Conservation (phyloP, 2,888 invertebrate species). For the Ryuthela nishihirai region DNA sequence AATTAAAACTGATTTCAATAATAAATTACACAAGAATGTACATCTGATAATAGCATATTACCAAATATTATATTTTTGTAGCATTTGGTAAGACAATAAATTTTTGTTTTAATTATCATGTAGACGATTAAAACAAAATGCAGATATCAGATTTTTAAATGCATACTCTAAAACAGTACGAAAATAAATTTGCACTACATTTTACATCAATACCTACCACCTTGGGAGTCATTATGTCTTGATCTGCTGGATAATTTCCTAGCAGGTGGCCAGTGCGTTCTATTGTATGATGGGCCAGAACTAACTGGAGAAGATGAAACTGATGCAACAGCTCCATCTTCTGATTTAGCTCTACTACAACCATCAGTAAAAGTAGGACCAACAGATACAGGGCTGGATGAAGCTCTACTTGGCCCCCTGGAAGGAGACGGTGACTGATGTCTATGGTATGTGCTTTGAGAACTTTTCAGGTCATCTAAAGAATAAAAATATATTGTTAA, state of each 20-base stretch:
- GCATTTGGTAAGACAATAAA: too few relatives aligned
- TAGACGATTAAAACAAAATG: too few relatives aligned
- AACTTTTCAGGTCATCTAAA: slow-evolving; percentile 34
- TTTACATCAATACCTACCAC: too few relatives aligned
- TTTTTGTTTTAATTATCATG: too few relatives aligned
- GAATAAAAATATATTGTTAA: background rate
- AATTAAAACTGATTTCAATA: too few relatives aligned
- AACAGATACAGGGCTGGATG: slow-evolving; percentile 35
- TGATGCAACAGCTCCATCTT: slow-evolving; percentile 25
- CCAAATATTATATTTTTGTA: too few relatives aligned
- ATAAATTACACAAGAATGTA: too few relatives aligned
- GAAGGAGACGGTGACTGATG: slow-evolving; percentile 38
- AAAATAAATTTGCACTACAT: too few relatives aligned
- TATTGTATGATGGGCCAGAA: slow-evolving; percentile 23
- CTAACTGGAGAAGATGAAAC: slow-evolving; percentile 28
- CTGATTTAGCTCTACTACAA: slow-evolving; percentile 23
- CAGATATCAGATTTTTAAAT: too few relatives aligned
- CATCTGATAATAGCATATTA: too few relatives aligned
- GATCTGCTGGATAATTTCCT: slow-evolving; percentile 34
- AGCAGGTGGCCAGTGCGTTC: slow-evolving; percentile 26
- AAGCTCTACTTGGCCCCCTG: slow-evolving; percentile 35
- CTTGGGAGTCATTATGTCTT: slow-evolving; percentile 32
- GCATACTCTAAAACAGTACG: too few relatives aligned
- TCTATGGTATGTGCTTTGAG: slow-evolving; percentile 24
- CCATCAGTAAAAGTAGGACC: slow-evolving; percentile 22